These are phyloP conservation scores for Anthoscopus minutus DNA, from an alignment of 2,113 vertebrate genomes.

Conservation along the genomic window DNA sequence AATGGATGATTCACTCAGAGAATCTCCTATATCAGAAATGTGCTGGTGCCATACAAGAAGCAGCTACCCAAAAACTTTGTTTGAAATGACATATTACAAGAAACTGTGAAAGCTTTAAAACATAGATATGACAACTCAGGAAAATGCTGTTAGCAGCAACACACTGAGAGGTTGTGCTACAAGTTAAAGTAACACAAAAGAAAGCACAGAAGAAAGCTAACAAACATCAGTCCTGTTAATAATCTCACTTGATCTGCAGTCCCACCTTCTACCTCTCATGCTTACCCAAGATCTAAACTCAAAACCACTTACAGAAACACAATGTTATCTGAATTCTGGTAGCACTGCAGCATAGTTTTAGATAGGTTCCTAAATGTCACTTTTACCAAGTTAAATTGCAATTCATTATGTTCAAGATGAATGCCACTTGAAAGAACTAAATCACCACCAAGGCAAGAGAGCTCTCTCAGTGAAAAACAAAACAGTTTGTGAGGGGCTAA, in stretches of 20 bases:
- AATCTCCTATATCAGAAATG: background rate
- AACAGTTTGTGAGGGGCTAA: background rate
- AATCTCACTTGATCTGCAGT: background rate
- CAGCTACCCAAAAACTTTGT: background rate
- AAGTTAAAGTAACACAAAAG: background rate
- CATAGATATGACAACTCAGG: background rate
- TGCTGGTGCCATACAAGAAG: background rate
- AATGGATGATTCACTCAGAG: background rate
- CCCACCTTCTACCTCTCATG: background rate
- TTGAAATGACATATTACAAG: background rate
- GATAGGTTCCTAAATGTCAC: background rate
- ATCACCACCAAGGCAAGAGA: background rate
- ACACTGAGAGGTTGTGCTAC: background rate
- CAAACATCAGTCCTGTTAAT: background rate
- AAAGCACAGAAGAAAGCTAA: background rate
- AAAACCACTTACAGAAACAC: background rate
- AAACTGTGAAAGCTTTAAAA: background rate
- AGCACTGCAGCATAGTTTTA: background rate
- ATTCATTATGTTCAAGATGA: background rate
- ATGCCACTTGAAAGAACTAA: background rate
- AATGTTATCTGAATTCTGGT: background rate
- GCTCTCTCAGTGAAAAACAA: background rate
- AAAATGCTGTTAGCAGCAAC: background rate
- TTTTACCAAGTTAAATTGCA: background rate
- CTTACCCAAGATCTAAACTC: background rate